These are phyloP conservation scores for Zapus hudsonius DNA, from an alignment of 2,113 vertebrate genomes.

Conservation along the genomic window DNA sequence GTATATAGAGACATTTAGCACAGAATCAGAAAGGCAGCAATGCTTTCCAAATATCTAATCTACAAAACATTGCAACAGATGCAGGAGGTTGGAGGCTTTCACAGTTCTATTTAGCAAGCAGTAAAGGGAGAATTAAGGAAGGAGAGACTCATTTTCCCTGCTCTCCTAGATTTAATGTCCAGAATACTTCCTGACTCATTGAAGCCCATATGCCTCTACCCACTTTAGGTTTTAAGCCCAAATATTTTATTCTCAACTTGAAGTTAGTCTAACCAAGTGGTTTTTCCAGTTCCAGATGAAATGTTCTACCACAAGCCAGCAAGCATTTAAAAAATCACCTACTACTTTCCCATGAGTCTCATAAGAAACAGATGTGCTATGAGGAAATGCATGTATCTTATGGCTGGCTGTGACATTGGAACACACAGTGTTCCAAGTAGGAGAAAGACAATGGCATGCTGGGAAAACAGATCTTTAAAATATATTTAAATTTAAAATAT, in stretches of 20 bases:
- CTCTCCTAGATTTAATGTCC: constrained; percentile 54
- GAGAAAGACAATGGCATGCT: background rate
- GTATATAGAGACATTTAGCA: background rate
- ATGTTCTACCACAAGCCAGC: constrained; percentile 31
- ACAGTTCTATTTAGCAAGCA: constrained; percentile 49
- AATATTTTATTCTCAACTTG: constrained; percentile 65
- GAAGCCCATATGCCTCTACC: constrained; percentile 51
- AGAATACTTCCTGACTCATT: constrained; percentile 57
- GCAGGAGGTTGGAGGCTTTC: constrained; percentile 53
- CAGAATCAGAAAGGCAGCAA: constrained; percentile 19
- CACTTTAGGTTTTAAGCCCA: constrained; percentile 53
- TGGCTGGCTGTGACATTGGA: background rate
- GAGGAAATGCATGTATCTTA: background rate
- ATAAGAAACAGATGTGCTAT: constrained; percentile 52
- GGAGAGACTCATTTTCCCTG: constrained; percentile 21
- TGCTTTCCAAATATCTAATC: constrained; percentile 54
- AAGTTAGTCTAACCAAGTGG: constrained; percentile 28
- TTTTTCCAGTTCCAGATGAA: constrained; percentile 46
- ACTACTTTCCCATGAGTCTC: background rate
- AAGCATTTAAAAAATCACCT: constrained; percentile 49
- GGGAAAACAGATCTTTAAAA: background rate
- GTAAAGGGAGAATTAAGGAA: constrained; percentile 60
- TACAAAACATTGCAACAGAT: constrained; percentile 60
- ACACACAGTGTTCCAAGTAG: background rate
- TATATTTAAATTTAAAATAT: constrained; percentile 32